Percentiles rank a stretch among this genome's conserved stretches.
Conservation (phyloP, 1,140 invertebrate genomes). For the Adelges cooleyi region DNA sequence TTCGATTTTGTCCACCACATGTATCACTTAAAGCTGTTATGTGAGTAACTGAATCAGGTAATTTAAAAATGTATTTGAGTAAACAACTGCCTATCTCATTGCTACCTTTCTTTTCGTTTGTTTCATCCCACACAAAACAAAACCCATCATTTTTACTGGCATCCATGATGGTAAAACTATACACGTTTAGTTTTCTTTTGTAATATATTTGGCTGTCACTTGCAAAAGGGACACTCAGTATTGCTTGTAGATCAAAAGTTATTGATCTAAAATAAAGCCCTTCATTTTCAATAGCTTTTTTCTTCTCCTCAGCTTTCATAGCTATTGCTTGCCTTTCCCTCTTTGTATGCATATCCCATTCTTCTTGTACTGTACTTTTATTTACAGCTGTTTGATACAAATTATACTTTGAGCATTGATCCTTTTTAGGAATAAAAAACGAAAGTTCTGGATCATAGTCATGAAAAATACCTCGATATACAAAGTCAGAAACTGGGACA, state of each 20-base stretch:
- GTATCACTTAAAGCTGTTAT: conserved; percentile 35
- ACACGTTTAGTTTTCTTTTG: conserved; percentile 34
- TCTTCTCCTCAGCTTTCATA: conserved; percentile 32
- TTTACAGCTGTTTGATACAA: conserved; percentile 30
- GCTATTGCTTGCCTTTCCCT: conserved; percentile 32
- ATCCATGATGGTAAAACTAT: conserved; percentile 33
- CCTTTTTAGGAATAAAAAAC: conserved; percentile 33
- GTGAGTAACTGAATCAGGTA: conserved; percentile 30
- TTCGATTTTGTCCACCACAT: conserved; percentile 38
- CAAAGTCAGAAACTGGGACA: conserved; percentile 14
- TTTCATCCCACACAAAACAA: conserved; percentile 32
- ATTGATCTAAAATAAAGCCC: conserved; percentile 30
- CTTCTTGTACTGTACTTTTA: conserved; percentile 29
- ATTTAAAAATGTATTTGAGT: conserved; percentile 29
- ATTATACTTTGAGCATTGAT: conserved; percentile 34
- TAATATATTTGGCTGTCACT: conserved; percentile 33
- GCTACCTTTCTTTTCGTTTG: conserved; percentile 33
- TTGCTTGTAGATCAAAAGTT: conserved; percentile 35
- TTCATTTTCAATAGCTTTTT: conserved; percentile 25
- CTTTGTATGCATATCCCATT: conserved; percentile 31
- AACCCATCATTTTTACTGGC: too few species aligned
- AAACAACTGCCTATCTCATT: conserved; percentile 31
- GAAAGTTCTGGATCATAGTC: conserved; percentile 26
- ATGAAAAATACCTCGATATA: conserved; percentile 24
- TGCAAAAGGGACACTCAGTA: conserved; percentile 32